Conservation (phyloP, 2,888 invertebrate genomes). For the Atherix ibis region DNA sequence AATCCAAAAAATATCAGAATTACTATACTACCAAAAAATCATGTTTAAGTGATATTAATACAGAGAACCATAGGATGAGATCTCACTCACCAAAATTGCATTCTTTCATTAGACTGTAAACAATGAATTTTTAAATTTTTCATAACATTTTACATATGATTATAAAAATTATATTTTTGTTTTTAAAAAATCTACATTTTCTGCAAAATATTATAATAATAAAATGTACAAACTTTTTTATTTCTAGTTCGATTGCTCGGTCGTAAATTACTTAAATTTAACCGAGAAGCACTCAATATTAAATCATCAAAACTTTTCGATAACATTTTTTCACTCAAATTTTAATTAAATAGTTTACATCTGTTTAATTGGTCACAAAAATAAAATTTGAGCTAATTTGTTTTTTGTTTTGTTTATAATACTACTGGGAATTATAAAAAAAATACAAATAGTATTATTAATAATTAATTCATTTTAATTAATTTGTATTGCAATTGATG, state of each 20-base stretch:
- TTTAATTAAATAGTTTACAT: conserved; percentile 3
- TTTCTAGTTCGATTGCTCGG: conserved; percentile 23
- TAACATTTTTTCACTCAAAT: conserved; percentile 22
- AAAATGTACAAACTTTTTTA: conserved; percentile 26
- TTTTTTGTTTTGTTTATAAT: no score
- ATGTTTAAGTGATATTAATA: no score
- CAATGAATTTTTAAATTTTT: not conserved
- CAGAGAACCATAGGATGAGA: no score
- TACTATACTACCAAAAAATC: no score
- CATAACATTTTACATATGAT: not conserved
- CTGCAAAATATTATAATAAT: not conserved
- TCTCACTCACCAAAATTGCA: no score
- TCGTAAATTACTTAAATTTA: conserved; percentile 26
- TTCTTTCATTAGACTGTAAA: no score
- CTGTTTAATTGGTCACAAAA: no score
- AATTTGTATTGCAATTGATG: not conserved
- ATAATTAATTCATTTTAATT: no score
- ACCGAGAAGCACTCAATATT: conserved; percentile 31
- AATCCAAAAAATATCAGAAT: no score
- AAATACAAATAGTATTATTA: no score
- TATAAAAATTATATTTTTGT: not conserved
- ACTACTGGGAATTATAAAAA: no score
- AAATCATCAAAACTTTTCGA: conserved; percentile 32
- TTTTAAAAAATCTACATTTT: conserved; percentile 4
- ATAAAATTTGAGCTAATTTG: no score